Evolutionary conservation across 2,113 vertebrate species (phyloP).

Genomic region (Crotalus helleri): DNA sequence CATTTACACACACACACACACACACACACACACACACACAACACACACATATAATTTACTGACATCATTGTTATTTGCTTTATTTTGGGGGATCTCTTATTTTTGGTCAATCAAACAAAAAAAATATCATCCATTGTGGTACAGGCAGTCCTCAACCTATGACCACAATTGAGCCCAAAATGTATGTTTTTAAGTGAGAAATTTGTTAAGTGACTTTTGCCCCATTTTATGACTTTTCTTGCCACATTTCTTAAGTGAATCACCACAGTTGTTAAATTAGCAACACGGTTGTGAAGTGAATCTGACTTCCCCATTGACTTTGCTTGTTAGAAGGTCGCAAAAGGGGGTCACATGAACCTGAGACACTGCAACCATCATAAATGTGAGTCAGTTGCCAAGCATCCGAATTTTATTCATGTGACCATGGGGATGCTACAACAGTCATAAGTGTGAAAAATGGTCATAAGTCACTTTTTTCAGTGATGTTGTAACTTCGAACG

Average conservation of each 20-base stretch:
- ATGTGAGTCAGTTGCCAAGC: not conserved
- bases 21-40: not conserved
- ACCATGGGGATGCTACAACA: not conserved
- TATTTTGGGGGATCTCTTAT: conserved; percentile 15
- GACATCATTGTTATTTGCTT: conserved; percentile 8
- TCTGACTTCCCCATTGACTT: not conserved
- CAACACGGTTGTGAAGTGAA: not conserved
- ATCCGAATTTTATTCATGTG: not conserved
- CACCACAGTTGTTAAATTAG: not conserved
- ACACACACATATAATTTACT: not conserved
- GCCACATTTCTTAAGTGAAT: not conserved
- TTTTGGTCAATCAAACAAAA: not conserved
- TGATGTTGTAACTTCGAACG: not conserved
- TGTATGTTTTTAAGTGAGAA: not conserved
- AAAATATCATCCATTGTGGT: not conserved
- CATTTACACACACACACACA: not conserved
- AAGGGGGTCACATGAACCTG: not conserved
- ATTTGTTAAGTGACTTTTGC: not conserved
- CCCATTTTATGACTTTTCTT: not conserved
- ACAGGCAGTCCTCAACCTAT: not conserved
- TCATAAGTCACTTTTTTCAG: not conserved
- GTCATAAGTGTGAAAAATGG: not conserved
- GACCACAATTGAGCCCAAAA: not conserved
- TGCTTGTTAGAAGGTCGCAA: not conserved
- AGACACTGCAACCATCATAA: not conserved